A percentile compares a stretch with the other conserved stretches of the same genome.
phyloP scores from a whole-genome alignment of 2,797 vertebrate genomes.

The Emys orbicularis region DNA sequence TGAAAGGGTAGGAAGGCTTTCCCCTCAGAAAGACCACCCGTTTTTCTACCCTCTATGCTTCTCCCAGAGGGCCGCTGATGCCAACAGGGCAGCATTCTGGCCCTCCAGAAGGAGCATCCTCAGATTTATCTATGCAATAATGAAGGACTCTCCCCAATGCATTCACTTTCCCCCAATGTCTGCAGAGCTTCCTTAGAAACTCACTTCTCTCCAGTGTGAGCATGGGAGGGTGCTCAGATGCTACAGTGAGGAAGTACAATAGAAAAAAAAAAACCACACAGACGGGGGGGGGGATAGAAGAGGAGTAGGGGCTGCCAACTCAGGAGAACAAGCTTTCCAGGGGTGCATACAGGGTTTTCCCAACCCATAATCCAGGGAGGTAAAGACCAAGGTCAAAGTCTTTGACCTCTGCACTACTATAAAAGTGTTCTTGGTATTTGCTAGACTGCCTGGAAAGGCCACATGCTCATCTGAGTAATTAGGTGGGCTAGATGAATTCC shows the following conservation, averaged over 20 bases:
- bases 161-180: too few species aligned
- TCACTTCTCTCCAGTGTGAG: accelerated
- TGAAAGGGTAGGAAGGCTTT: background rate
- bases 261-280: background rate
- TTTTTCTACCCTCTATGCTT: background rate
- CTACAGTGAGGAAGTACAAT: accelerated
- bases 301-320: background rate
- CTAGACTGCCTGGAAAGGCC: background rate
- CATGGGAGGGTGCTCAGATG: background rate
- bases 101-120: background rate
- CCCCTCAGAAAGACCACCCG: too few species aligned
- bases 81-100: accelerated
- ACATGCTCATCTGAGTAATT: background rate
- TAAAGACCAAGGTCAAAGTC: background rate
- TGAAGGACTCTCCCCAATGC: background rate
- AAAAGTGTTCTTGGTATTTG: background rate
- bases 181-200: background rate
- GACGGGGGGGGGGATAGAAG: accelerated
- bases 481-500: accelerated
- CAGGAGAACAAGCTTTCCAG: background rate
- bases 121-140: background rate
- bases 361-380: background rate
- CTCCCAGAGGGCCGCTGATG: accelerated
- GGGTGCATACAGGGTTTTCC: background rate
- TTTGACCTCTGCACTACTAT: background rate